phyloP scores from a whole-genome alignment of 2,888 invertebrate genomes.

The Fragum fragum region DNA sequence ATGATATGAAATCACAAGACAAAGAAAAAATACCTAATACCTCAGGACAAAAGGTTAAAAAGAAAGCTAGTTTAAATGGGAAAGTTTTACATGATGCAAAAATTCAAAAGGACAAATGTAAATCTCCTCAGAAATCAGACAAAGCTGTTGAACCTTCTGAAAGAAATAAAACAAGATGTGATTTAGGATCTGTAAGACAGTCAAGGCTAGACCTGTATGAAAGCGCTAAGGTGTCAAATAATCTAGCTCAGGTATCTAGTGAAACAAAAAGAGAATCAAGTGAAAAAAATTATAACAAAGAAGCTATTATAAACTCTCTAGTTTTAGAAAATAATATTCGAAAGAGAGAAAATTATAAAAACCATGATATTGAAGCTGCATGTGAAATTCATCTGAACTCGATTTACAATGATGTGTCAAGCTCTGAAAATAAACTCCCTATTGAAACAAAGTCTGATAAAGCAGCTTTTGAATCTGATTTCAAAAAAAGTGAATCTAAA shows the following conservation, averaged over 20 bases:
- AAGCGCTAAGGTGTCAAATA: not conserved
- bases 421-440: not conserved
- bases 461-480: not conserved
- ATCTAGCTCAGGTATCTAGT: not conserved
- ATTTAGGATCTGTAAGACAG: not conserved
- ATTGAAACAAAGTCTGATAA: not conserved
- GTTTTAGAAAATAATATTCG: not conserved
- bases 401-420: not conserved
- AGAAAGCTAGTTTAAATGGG: not conserved
- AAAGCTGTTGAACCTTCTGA: not conserved
- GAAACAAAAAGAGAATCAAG: not conserved
- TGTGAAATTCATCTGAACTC: not conserved
- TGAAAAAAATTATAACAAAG: not conserved
- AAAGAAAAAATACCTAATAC: slow-evolving; percentile 21
- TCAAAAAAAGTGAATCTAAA: not conserved
- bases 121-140: not conserved
- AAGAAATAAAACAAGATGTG: not conserved
- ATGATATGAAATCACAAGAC: not conserved
- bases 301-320: not conserved
- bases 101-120: not conserved
- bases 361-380: not conserved
- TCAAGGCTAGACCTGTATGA: slow-evolving; percentile 22
- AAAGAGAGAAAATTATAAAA: slow-evolving; percentile 5
- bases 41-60: not conserved
- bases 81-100: not conserved